Conservation (phyloP, 2,797 vertebrate species). For the Pristis pectinata region DNA sequence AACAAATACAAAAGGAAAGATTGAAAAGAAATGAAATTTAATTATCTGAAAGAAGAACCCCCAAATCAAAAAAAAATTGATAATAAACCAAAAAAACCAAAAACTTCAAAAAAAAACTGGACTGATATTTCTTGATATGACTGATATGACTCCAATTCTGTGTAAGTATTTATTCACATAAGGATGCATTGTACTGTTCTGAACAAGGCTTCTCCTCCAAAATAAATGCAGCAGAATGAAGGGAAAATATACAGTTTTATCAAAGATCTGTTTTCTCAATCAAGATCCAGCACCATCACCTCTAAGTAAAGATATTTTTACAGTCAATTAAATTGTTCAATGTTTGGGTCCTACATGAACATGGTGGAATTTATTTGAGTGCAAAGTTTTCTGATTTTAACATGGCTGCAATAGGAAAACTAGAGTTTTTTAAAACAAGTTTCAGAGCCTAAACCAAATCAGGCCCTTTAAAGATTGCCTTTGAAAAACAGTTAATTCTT, state of each 20-base stretch:
- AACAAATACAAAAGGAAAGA: no score
- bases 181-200: background rate
- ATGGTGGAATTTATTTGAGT: background rate
- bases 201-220: background rate
- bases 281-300: background rate
- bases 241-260: background rate
- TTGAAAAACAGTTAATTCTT: background rate
- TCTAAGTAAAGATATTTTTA: background rate
- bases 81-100: no score
- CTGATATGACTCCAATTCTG: background rate
- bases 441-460: background rate
- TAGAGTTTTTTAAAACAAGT: background rate
- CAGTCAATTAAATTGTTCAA: background rate
- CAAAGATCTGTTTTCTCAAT: background rate
- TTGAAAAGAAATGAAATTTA: no score
- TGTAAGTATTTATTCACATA: background rate
- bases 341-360: background rate
- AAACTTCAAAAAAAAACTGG: no score
- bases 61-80: no score
- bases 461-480: background rate
- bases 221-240: background rate
- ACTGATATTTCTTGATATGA: no score
- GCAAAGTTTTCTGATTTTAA: background rate
- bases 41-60: no score
- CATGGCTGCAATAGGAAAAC: background rate